Evolutionary conservation across 2,888 invertebrate species (phyloP), one percentile per base, ranked within the genome.

Genomic region (Catocala fraxini): DNA sequence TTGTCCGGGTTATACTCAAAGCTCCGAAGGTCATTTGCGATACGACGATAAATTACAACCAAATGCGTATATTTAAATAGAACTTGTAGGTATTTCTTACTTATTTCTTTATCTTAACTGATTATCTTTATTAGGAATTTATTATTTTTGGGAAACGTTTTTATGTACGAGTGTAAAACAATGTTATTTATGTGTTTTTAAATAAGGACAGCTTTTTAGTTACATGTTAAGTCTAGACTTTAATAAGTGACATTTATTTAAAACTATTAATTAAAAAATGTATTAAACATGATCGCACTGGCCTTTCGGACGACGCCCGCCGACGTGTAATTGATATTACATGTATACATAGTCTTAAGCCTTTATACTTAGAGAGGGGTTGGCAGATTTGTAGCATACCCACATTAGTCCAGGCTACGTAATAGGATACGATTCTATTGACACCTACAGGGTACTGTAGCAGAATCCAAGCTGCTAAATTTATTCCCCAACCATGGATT

Each of bases 11-110:
- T 65, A 69, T 55, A 25, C 49, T 48, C 62, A 59, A 74, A 75
- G 75, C 69, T 53, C 51, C 65, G 59, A 77, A 75, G 75, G 77
- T 74, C 77, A 75, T 69, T 69, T 56, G 51, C 59, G 58, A 60
- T 59, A 64, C 67, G 34, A 41, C 52, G 10, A 73, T 71, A 71
- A 77, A 66, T 75, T 67, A 75, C 66, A 41, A 10, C 51, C 10
- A 47, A 54, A 54, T 39, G 52, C 51, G 45, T 60, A 15, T 69
- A 75, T 76, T 73, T 63, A 61, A 76, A 75, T 72, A 70, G 59
- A 59, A 70, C 15, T 47, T 63, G 55, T 66, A 62, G 63, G 59
- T 59, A 68, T 75, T 65, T 71, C 59, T 65, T 46, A 61, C 60
- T 49, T 56, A 63, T 73, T 72, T 72, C 51, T 59, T 70, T 68